Evolutionary conservation across 2,888 invertebrate species (phyloP).

Genomic region (Ichneumoninae sp.): DNA sequence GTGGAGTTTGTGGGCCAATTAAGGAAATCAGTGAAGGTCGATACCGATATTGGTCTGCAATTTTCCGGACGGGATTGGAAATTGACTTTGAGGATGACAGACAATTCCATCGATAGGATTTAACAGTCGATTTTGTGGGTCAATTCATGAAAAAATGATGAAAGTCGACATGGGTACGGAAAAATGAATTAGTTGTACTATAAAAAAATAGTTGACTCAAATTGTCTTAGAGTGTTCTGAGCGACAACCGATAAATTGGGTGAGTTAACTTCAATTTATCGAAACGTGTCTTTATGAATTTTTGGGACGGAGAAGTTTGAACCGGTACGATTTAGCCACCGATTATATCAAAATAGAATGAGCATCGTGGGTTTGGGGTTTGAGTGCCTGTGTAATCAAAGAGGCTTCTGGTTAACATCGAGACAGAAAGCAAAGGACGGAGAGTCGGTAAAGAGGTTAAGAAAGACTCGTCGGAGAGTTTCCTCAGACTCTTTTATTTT

Average conservation of each 20-base stretch:
- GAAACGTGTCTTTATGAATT: neutral
- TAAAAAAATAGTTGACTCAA: too few relatives aligned
- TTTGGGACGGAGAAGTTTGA: neutral
- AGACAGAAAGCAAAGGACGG: constrained; percentile 21
- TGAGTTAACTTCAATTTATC: neutral
- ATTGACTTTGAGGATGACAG: too few relatives aligned
- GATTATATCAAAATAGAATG: constrained; percentile 57
- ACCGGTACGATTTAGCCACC: neutral
- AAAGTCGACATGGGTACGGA: too few relatives aligned
- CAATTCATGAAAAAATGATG: too few relatives aligned
- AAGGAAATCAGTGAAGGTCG: neutral
- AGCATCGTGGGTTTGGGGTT: constrained; percentile 22
- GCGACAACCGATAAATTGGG: too few relatives aligned
- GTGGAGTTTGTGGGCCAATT: too few relatives aligned
- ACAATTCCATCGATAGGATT: too few relatives aligned
- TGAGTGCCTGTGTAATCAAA: constrained; percentile 51
- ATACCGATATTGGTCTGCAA: constrained; percentile 14
- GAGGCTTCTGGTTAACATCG: constrained; percentile 63
- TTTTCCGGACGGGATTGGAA: too few relatives aligned
- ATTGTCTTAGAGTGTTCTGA: too few relatives aligned
- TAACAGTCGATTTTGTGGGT: too few relatives aligned
- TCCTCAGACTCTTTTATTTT: constrained; percentile 36
- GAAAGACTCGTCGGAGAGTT: constrained; percentile 23
- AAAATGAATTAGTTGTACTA: too few relatives aligned
- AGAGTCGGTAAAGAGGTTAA: constrained; percentile 34